Base-by-base conservation (phyloP, 2,113 vertebrate species). In the Cricetomys ansorgei region DNA sequence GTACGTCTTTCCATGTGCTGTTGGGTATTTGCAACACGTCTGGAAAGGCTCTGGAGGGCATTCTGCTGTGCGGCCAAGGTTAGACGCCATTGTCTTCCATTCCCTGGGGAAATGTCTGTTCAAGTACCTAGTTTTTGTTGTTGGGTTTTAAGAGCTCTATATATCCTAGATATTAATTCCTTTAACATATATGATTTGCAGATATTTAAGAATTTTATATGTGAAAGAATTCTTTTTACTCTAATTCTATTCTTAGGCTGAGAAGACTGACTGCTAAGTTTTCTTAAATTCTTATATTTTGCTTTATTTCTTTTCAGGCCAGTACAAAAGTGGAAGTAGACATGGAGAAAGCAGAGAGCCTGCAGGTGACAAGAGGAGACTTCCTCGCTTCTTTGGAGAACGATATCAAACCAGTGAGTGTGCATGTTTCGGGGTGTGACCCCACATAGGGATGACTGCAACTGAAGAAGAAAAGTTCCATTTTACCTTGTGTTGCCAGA, bases 301-400 rank as follows among this genome's bases (percentile, higher is more conserved):
- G 65, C 84, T 95, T 95, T 1, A 92, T 88, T 97, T 95, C 73
- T 91, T 62, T 57, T 85, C 90, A 99, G 99, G 99, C 99, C 64
- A 99, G 99, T 69, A 99, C 99, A 81, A 99, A 99, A 76, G 99
- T 99, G 84, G 99, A 99, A 98, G 99, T 99, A 40, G 99, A 99
- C 97, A 99, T 99, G 96, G 99, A 99, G 97, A 99, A 99, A 88
- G 99, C 99, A 15, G 99, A 99, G 96, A 99, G 98, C 96, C 99
- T 99, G 57, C 99, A 98, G 88, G 99, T 99, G 97, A 99, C 98
- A 88, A 98, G 99, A 95, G 98, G 98, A 55, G 99, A 99, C 98
- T 99, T 99, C 98, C 98, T 99, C 90, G 98, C 98, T 0, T 99
- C 99, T 48, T 96, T 99, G 98, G 99, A 99, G 79, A 99, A 99